These are phyloP conservation scores for Diplogasteroides magnus DNA, from an alignment of 1,140 invertebrate species.

Conservation along the genomic window DNA sequence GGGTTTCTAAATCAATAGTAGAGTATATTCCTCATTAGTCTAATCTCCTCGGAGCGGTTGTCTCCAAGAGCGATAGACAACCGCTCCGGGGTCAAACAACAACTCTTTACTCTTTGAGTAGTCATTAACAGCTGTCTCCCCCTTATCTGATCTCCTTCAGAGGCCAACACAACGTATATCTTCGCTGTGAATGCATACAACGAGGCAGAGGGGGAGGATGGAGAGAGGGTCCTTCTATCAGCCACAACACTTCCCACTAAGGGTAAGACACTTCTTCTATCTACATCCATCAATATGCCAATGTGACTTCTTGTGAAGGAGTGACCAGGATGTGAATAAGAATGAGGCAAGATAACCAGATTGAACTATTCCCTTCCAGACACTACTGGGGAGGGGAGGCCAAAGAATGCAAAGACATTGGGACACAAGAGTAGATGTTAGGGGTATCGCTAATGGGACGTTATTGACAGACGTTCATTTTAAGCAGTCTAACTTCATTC, in stretches of 20 bases:
- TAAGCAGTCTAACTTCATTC: no score
- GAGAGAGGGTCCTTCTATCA: conserved; percentile 43
- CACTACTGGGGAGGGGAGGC: not conserved
- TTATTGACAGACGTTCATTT: no score
- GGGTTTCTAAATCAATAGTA: no score
- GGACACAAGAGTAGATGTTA: not conserved
- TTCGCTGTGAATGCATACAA: conserved; percentile 50
- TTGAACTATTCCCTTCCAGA: no score
- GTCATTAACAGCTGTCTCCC: not conserved
- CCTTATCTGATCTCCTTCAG: conserved; percentile 26
- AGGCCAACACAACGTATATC: conserved; percentile 48
- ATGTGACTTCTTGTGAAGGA: not conserved
- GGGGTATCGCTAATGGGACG: no score
- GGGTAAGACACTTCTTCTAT: not conserved
- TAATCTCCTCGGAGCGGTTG: not conserved
- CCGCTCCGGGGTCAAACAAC: no score
- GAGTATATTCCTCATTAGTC: not conserved
- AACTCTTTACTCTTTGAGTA: not conserved
- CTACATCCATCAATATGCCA: not conserved
- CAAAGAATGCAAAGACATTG: not conserved
- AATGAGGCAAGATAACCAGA: not conserved
- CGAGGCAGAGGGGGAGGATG: conserved; percentile 50
- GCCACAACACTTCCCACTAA: conserved; percentile 31
- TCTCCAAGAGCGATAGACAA: no score
- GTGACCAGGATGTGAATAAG: not conserved